These are phyloP conservation scores for Cantharis flavilabris DNA, from an alignment of 2,888 invertebrate genomes.

Conservation along the genomic window DNA sequence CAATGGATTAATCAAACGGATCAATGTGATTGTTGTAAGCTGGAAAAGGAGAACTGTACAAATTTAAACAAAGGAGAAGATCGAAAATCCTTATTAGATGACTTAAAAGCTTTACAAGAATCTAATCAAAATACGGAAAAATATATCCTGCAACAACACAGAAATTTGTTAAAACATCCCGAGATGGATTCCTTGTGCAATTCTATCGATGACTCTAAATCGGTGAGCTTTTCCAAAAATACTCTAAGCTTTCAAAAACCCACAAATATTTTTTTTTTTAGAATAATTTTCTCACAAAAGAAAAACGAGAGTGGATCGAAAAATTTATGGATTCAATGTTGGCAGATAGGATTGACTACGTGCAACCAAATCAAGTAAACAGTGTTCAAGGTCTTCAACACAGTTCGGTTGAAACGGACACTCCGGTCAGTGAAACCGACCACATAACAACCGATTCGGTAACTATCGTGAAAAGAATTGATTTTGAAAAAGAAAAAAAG, in stretches of 20 bases:
- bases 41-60: not conserved
- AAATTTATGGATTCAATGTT: constrained; percentile 14
- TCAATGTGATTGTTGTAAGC: not conserved
- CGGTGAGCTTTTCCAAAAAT: not conserved
- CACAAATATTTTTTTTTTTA: not conserved
- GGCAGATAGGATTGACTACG: constrained; percentile 11
- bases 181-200: not conserved
- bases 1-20: not conserved
- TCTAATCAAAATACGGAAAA: not conserved
- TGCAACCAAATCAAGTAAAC: not conserved
- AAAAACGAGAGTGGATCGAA: constrained; percentile 7
- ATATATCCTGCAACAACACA: not conserved
- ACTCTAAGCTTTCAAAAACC: not conserved
- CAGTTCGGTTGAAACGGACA: not conserved
- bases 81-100: not conserved
- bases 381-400: constrained; percentile 3
- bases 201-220: not conserved
- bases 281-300: not conserved
- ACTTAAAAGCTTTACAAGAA: not conserved
- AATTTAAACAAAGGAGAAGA: not conserved
- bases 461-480: not conserved
- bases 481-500: not conserved
- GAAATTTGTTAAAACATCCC: not conserved
- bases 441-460: not conserved
- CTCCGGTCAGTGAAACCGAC: not conserved